A percentile compares a stretch with the other conserved stretches of the same genome.
Conservation (phyloP, 2,888 invertebrate genomes). For the Trisateles emortualis region DNA sequence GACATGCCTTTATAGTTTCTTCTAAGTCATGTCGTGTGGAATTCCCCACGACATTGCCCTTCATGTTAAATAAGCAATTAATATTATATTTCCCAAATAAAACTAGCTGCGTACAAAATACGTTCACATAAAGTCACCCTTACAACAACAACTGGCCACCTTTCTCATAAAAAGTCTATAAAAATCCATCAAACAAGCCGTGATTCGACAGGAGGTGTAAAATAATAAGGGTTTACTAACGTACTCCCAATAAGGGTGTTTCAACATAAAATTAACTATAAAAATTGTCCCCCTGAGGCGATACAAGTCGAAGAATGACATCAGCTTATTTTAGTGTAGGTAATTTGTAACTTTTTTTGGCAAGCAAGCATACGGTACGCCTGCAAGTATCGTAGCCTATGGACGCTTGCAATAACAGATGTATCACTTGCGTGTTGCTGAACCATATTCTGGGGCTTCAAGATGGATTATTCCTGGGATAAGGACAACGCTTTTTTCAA, state of each 20-base stretch:
- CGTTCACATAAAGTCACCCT: neutral
- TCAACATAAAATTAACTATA: slow-evolving; percentile 23
- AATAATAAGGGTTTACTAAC: slow-evolving; percentile 23
- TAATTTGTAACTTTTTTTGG: no score
- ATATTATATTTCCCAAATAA: slow-evolving; percentile 1
- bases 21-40: no score
- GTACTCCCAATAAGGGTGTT: slow-evolving; percentile 22
- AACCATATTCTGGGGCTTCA: no score
- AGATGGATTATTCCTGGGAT: no score
- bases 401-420: no score
- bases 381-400: no score
- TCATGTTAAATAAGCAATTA: no score
- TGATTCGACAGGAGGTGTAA: slow-evolving; percentile 28
- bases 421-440: no score
- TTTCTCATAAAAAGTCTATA: slow-evolving; percentile 30
- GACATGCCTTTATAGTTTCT: no score
- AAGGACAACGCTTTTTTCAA: no score
- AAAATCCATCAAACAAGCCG: slow-evolving; percentile 25
- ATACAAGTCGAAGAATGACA: neutral
- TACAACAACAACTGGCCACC: slow-evolving; percentile 5
- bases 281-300: slow-evolving; percentile 3
- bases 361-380: no score
- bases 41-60: neutral
- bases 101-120: neutral
- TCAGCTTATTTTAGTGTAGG: no score